These are phyloP conservation scores for Piezodorus guildinii DNA, from an alignment of 1,140 invertebrate species.

Conservation along the genomic window DNA sequence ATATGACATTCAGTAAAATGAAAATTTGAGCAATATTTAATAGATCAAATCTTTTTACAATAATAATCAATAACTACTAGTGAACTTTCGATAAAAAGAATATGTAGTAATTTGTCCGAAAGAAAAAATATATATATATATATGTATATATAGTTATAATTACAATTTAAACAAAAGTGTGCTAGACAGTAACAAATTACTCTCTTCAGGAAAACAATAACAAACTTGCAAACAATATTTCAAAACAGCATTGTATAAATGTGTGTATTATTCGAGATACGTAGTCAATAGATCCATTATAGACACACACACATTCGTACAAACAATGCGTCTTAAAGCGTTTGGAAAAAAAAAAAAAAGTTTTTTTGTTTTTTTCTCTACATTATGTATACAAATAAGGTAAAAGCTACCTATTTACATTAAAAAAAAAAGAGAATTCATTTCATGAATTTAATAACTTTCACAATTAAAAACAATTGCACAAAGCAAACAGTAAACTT, in stretches of 20 bases:
- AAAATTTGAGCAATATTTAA: conserved; percentile 22
- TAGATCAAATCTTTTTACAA: not conserved
- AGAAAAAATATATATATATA: not conserved
- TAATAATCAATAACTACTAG: conserved; percentile 2
- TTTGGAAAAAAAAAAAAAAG: too few species aligned
- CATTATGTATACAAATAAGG: too few species aligned
- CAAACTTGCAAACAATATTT: too few species aligned
- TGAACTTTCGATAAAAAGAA: not conserved
- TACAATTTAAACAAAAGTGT: not conserved
- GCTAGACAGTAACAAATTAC: not conserved
- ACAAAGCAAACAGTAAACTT: conserved; percentile 2
- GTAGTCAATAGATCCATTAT: too few species aligned
- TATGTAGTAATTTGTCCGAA: not conserved
- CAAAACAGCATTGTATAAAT: too few species aligned
- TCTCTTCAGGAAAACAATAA: not conserved
- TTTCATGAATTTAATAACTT: not conserved
- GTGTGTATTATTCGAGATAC: too few species aligned
- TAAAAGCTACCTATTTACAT: too few species aligned
- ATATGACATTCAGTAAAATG: conserved; percentile 15
- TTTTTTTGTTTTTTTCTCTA: too few species aligned
- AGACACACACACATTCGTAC: too few species aligned
- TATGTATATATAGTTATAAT: not conserved
- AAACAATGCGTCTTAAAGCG: too few species aligned
- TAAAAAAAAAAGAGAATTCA: too few species aligned
- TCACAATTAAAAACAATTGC: not conserved